Evolutionary conservation across 2,797 vertebrate species (phyloP).

Genomic region (Pseudochirops corinnae): DNA sequence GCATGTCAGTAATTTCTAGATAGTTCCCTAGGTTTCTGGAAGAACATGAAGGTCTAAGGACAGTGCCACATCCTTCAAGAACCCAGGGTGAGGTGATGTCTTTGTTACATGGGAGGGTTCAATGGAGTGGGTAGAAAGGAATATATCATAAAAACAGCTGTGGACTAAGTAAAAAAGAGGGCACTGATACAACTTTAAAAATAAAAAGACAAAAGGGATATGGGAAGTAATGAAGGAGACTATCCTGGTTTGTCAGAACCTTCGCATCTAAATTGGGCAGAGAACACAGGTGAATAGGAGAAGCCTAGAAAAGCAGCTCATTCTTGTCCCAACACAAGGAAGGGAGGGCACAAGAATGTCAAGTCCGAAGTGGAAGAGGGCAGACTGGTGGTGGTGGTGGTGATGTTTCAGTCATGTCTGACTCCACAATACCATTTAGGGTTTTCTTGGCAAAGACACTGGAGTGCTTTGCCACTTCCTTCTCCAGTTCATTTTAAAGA

Average conservation of each 20-base stretch:
- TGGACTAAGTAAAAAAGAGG: neutral
- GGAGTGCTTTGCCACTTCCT: neutral
- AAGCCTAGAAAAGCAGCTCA: neutral
- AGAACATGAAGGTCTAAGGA: conserved; percentile 22
- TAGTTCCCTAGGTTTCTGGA: neutral
- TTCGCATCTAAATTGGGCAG: neutral
- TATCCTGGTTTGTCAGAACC: neutral
- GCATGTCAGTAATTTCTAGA: neutral
- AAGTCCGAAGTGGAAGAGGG: neutral
- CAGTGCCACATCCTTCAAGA: conserved; percentile 19
- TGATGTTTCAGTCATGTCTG: neutral
- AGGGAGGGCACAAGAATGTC: neutral
- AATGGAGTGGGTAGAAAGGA: neutral
- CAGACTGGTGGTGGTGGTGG: neutral
- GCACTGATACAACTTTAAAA: neutral
- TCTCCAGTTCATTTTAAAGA: neutral
- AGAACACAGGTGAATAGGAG: neutral
- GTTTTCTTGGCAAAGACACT: neutral
- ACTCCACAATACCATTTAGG: neutral
- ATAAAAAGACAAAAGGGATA: neutral
- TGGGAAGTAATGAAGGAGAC: neutral
- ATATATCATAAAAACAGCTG: neutral
- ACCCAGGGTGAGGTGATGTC: neutral
- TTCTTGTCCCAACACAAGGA: neutral
- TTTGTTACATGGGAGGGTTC: neutral